Percentiles rank a stretch among this genome's conserved stretches.
Conservation (phyloP, 2,888 invertebrate species). For the Leistus spinibarbis region DNA sequence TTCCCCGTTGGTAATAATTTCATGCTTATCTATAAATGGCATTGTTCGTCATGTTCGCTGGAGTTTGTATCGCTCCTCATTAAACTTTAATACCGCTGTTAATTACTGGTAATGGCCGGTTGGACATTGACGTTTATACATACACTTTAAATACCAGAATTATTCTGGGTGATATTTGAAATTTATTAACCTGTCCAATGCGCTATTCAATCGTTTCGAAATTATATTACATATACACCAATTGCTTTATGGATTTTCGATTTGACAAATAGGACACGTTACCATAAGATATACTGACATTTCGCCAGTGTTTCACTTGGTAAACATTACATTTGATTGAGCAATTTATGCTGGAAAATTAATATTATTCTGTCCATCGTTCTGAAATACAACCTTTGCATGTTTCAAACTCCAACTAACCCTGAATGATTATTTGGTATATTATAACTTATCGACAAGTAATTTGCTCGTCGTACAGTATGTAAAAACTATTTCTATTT, state of each 20-base stretch:
- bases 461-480: too few relatives aligned
- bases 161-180: not conserved
- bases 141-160: not conserved
- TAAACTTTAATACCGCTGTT: not conserved
- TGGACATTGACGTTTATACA: not conserved
- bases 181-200: not conserved
- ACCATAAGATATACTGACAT: too few relatives aligned
- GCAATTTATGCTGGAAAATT: too few relatives aligned
- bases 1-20: not conserved
- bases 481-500: too few relatives aligned
- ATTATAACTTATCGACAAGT: too few relatives aligned
- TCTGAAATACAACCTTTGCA: too few relatives aligned
- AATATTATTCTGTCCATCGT: too few relatives aligned
- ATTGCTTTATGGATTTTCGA: not conserved
- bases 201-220: not conserved
- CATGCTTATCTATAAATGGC: not conserved
- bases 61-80: not conserved
- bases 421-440: too few relatives aligned
- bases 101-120: not conserved
- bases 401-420: too few relatives aligned
- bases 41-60: not conserved
- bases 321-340: not conserved
- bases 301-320: too few relatives aligned
- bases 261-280: not conserved
- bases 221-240: too few relatives aligned